Base-by-base conservation (phyloP, 2,888 invertebrate genomes). In the Leucania comma region DNA sequence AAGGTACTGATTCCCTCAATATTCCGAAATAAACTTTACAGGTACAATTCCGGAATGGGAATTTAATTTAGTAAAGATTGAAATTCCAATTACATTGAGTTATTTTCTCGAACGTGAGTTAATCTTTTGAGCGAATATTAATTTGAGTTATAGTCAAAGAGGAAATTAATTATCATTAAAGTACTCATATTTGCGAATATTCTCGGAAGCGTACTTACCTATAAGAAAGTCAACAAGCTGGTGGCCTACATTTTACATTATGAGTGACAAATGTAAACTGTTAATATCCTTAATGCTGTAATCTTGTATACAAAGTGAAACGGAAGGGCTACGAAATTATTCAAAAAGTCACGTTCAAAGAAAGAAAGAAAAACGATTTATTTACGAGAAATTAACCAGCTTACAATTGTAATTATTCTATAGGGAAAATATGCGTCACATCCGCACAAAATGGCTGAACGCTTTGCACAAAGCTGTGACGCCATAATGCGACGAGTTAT, bases 121-220 rank as follows among this genome's bases (percentile, higher is more conserved):
- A 67, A 76, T 80, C 68, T 70, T 68, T 81, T 65, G 48, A 70
- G 35, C 66, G 61, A 58, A 81, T 68, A 81, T 80, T 81, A 81
- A 68, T 72, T 80, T 65, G 62, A 70, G 64, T 72, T 68, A 72
- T 66, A 68, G 72, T 70, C 32, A 48, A 67, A 68, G 53, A 61
- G 69, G 56, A 65, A 81, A 81, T 81, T 70, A 70, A 78, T 80
- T 81, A 72, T 77, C 53, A 64, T 80, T 42, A 75, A 68, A 42
- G 51, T 69, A 58, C 38, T 51, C 51, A 68, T 53, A 46, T 57
- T 62, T 53, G 48, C n/a, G 62, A 66, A 63, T 57, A 42, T 67
- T 70, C 67, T 42, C 35, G 53, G 29, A 29, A 38, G 10, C 53
- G 26, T 32, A 12, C 9, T 4, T 32, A 3, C 20, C 4, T 54